phyloP scores from a whole-genome alignment of 2,797 vertebrate genomes.

The Discoglossus pictus region DNA sequence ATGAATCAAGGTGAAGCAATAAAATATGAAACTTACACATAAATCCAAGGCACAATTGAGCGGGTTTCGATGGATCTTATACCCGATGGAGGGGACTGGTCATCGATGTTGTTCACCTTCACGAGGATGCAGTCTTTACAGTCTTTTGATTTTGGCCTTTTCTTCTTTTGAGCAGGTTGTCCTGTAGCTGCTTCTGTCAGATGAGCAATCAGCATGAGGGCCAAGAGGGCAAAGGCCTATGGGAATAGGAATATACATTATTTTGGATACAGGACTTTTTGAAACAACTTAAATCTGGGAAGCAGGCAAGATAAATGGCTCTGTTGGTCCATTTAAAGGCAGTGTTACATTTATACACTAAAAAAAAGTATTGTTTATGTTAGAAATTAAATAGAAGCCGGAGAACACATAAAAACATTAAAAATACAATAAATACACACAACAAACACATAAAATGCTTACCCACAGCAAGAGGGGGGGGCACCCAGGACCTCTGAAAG shows the following conservation, averaged over 20 bases:
- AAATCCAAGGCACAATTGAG: constrained; percentile 26
- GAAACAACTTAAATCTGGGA: not conserved
- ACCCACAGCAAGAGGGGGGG: too few species aligned
- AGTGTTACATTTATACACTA: too few species aligned
- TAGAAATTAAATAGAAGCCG: too few species aligned
- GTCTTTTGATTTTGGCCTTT: not conserved
- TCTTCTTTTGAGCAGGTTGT: not conserved
- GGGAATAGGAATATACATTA: too few species aligned
- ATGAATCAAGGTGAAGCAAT: too few species aligned
- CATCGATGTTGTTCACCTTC: not conserved
- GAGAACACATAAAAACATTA: too few species aligned
- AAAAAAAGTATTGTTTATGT: too few species aligned
- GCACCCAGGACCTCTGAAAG: too few species aligned
- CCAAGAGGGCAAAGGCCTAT: not conserved
- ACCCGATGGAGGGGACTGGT: accelerated
- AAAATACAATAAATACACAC: too few species aligned
- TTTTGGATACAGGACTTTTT: not conserved
- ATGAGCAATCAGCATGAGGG: constrained; percentile 1
- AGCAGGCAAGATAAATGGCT: too few species aligned
- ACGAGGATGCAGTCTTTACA: constrained; percentile 11
- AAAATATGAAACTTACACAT: constrained; percentile 11
- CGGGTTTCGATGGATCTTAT: not conserved
- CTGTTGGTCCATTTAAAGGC: too few species aligned
- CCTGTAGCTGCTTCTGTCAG: not conserved
- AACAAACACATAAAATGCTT: too few species aligned